Base-by-base conservation (phyloP, 2,113 vertebrate genomes). In the Anthoscopus minutus region DNA sequence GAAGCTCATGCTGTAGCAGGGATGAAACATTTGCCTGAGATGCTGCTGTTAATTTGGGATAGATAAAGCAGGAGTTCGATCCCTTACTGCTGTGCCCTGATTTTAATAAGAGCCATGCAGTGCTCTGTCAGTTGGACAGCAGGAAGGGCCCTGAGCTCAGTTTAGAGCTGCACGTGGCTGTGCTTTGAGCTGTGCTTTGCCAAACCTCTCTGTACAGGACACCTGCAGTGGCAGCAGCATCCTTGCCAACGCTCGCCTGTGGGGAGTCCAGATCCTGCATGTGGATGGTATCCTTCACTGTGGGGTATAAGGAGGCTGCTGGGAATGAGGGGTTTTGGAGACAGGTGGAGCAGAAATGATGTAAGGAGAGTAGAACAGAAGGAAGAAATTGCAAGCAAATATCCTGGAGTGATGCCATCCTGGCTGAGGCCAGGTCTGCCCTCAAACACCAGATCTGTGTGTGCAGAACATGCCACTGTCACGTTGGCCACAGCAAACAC, bases 211-310 rank as follows among this genome's bases (percentile, higher is more conserved):
- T 88, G 87, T 71, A 9, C 93, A 98, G 98, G 98, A 98, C 56
- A 61, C 96, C 69, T 94, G 98, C 79, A 84, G 92, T 62, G 90
- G 94, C 93, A 98, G 93, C 97, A 98, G 97, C 76, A 97, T 98
- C 87, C 97, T 98, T 82, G 93, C 95, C 92, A 98, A 86, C 8
- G 98, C 99, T 48, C 96, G 92, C 47, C 98, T 97, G 38, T 99
- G 98, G 98, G 98, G 98, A 66, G 98, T 98, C 53, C 98, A 96
- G 97, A 98, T 99, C 85, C 77, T 99, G 85, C 97, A 97, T 38
- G 98, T 98, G 81, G 98, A 98, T 21, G 98, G 98, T 98, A 99
- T 97, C 96, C 96, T 97, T 96, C 69, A 2, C 79, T 84, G 42
- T 13, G 33, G 57, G 48, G 35, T 58, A 82, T 21, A 44, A 3